Evolutionary conservation across 2,888 invertebrate species (phyloP).

Genomic region (Temnothorax rugatulus): DNA sequence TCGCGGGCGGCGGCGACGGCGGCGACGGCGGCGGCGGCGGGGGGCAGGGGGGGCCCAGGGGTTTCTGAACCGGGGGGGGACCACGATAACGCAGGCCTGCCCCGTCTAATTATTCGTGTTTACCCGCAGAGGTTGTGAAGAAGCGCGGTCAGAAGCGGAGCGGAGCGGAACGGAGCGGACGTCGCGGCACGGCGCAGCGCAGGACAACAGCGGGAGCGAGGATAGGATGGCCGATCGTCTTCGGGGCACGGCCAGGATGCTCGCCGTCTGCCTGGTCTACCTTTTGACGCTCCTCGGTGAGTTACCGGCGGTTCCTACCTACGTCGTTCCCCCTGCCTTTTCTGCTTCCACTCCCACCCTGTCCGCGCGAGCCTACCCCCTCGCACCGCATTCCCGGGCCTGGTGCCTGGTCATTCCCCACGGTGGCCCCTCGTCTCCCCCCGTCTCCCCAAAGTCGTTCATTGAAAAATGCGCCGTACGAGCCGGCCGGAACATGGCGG

Average conservation of each 20-base stretch:
- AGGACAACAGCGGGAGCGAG: conserved; percentile 67
- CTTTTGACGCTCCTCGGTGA: conserved; percentile 83
- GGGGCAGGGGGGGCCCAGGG: conserved; percentile 48
- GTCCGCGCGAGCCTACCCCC: background rate
- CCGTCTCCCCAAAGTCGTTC: conserved; percentile 42
- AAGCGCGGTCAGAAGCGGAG: conserved; percentile 17
- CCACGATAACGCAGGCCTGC: conserved; percentile 77
- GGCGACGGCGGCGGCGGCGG: conserved; percentile 32
- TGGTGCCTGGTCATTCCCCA: background rate
- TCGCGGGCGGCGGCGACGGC: background rate
- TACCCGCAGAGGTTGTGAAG: conserved; percentile 77
- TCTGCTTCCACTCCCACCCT: background rate
- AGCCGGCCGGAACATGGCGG: conserved; percentile 21
- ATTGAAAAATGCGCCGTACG: conserved; percentile 48
- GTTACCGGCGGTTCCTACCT: conserved; percentile 71
- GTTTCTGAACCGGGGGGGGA: conserved; percentile 8
- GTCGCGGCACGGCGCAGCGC: conserved; percentile 60
- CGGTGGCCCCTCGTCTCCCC: conserved; percentile 32
- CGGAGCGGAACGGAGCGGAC: conserved; percentile 35
- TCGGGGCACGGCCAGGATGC: conserved; percentile 68
- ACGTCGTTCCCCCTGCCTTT: conserved; percentile 47
- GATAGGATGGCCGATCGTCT: conserved; percentile 76
- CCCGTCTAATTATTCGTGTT: conserved; percentile 82
- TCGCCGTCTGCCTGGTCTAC: conserved; percentile 80
- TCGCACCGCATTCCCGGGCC: background rate